Evolutionary conservation across 2,113 vertebrate species (phyloP).

Genomic region (Ciconia boyciana): DNA sequence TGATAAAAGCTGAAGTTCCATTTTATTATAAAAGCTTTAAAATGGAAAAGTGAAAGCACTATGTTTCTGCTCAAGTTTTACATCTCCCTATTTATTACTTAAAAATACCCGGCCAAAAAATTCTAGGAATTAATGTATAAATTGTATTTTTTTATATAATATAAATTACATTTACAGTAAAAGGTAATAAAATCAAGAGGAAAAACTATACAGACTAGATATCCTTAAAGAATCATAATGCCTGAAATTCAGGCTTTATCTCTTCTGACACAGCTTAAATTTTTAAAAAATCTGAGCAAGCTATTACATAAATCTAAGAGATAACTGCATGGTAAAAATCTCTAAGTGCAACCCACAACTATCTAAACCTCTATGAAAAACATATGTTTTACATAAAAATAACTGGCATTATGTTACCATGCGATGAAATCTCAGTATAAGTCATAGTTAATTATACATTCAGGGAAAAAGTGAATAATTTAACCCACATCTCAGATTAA

Average conservation of each 20-base stretch:
- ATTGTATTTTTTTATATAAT: background rate
- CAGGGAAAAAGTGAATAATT: slow-evolving; percentile 19
- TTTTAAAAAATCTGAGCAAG: background rate
- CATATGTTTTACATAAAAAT: slow-evolving; percentile 56
- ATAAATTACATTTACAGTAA: background rate
- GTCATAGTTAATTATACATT: slow-evolving; percentile 53
- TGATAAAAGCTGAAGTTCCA: background rate
- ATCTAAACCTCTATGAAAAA: slow-evolving; percentile 45
- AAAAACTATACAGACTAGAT: background rate
- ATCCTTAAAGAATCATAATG: slow-evolving; percentile 8
- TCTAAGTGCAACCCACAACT: slow-evolving; percentile 64
- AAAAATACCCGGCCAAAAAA: background rate
- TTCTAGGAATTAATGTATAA: background rate
- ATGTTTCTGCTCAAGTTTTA: background rate
- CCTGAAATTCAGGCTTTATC: background rate
- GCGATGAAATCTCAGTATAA: slow-evolving; percentile 54
- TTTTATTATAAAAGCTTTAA: background rate
- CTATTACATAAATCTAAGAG: slow-evolving; percentile 63
- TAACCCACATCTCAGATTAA: slow-evolving; percentile 37
- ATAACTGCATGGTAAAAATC: slow-evolving; percentile 47
- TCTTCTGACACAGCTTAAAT: background rate
- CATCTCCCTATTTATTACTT: background rate
- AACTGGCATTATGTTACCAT: slow-evolving; percentile 48
- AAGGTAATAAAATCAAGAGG: background rate
- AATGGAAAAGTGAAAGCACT: background rate